Conservation (phyloP, 1,140 invertebrate genomes). For the Solen grandis region DNA sequence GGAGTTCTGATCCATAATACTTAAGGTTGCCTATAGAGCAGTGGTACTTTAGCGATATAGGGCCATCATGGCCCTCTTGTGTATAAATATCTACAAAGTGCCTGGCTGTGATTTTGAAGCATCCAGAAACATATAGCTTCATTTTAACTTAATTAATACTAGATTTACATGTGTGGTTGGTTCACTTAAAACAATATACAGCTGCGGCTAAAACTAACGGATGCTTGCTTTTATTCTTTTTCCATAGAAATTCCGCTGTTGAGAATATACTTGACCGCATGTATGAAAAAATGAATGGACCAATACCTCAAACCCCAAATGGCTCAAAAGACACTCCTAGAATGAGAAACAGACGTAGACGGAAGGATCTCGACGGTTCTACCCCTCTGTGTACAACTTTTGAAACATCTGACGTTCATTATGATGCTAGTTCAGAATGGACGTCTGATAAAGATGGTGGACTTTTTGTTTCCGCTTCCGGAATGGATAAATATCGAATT, state of each 20-base stretch:
- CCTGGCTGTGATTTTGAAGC: no score
- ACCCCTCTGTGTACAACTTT: background rate
- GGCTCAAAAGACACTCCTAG: constrained; percentile 41
- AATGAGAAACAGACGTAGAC: constrained; percentile 20
- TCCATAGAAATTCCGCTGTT: constrained; percentile 25
- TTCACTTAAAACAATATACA: no score
- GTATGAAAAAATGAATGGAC: constrained; percentile 54
- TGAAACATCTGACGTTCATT: background rate
- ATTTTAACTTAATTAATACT: no score
- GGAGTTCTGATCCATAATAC: no score
- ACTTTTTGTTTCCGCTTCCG: background rate
- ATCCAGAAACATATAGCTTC: no score
- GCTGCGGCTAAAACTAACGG: no score
- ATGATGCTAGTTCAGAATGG: constrained; percentile 48
- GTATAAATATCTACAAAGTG: no score
- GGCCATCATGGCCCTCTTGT: no score
- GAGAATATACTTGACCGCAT: constrained; percentile 43
- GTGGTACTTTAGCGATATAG: no score
- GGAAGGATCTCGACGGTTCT: background rate
- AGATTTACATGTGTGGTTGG: no score
- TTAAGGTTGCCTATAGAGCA: no score
- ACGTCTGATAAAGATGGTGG: background rate
- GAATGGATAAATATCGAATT: background rate
- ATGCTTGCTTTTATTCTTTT: no score
- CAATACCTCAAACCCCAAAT: constrained; percentile 37